A percentile compares a stretch with the other conserved stretches of the same genome.
phyloP scores from a whole-genome alignment of 2,113 vertebrate species.

The Poeciliopsis prolifica region DNA sequence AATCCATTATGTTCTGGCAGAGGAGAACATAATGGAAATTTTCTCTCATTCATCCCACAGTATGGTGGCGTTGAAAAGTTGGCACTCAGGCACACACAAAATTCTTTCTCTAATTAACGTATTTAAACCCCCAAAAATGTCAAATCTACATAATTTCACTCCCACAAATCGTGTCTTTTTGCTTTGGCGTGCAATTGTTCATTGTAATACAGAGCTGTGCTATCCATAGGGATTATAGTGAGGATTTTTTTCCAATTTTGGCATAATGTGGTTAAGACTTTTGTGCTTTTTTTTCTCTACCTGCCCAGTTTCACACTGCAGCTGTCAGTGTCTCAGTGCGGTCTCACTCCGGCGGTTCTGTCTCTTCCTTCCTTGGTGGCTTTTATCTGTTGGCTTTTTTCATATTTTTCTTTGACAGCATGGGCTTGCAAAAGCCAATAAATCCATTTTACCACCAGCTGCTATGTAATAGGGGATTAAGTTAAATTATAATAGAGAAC shows the following conservation, averaged over 20 bases:
- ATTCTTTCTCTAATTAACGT: constrained; percentile 52
- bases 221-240: constrained; percentile 1
- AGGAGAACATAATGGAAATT: constrained; percentile 23
- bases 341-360: constrained; percentile 29
- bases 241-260: constrained; percentile 7
- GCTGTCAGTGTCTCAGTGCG: constrained; percentile 48
- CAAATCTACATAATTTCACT: constrained; percentile 56
- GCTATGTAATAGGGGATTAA: constrained; percentile 7
- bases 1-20: constrained; percentile 49
- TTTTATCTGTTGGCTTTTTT: constrained; percentile 14
- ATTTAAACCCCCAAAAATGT: constrained; percentile 37
- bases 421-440: neutral
- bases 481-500: neutral
- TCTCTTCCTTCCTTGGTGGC: constrained; percentile 9
- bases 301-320: constrained; percentile 27
- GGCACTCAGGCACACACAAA: neutral
- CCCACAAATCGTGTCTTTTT: constrained; percentile 37
- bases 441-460: neutral
- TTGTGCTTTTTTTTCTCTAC: neutral
- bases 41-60: constrained; percentile 26
- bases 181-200: constrained; percentile 39
- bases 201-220: constrained; percentile 28
- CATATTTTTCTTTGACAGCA: neutral
- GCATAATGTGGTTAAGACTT: constrained; percentile 4
- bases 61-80: constrained; percentile 13